phyloP scores from a whole-genome alignment of 2,888 invertebrate species.

The Patella caerulea region DNA sequence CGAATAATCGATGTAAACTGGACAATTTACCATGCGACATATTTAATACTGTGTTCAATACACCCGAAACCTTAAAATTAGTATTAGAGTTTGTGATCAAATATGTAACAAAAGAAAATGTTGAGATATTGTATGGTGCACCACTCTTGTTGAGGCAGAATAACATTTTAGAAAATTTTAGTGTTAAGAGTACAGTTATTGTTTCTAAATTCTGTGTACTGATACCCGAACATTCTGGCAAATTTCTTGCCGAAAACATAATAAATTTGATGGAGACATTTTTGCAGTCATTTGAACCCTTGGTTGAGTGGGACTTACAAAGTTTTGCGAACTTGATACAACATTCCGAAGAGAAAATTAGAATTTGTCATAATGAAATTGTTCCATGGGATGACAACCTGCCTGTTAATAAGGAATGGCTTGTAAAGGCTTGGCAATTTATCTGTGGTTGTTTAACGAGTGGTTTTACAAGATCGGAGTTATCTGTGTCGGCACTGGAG shows the following conservation, averaged over 20 bases:
- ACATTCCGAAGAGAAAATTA: not conserved
- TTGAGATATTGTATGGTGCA: conserved; percentile 10
- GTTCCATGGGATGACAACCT: not conserved
- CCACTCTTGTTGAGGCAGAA: conserved; percentile 18
- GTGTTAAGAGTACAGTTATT: not conserved
- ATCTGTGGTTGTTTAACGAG: not conserved
- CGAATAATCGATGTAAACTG: conserved; percentile 16
- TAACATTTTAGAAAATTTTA: not conserved
- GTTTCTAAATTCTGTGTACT: conserved; percentile 17
- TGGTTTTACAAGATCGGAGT: too few relatives aligned
- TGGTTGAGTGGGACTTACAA: not conserved
- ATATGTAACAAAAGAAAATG: not conserved
- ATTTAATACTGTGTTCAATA: conserved; percentile 5
- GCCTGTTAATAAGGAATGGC: not conserved
- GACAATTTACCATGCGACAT: conserved; percentile 8
- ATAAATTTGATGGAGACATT: not conserved
- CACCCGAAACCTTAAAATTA: not conserved
- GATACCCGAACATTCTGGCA: conserved; percentile 17
- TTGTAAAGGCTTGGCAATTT: not conserved
- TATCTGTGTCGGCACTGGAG: too few relatives aligned
- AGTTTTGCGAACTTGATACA: not conserved
- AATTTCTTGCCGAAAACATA: conserved; percentile 14
- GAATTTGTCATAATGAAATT: not conserved
- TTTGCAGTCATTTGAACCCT: not conserved
- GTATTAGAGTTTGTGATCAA: conserved; percentile 9